Percentiles rank a stretch among this genome's conserved stretches.
These are phyloP conservation scores for Ostrea edulis DNA, from an alignment of 1,140 invertebrate genomes.

Conservation along the genomic window DNA sequence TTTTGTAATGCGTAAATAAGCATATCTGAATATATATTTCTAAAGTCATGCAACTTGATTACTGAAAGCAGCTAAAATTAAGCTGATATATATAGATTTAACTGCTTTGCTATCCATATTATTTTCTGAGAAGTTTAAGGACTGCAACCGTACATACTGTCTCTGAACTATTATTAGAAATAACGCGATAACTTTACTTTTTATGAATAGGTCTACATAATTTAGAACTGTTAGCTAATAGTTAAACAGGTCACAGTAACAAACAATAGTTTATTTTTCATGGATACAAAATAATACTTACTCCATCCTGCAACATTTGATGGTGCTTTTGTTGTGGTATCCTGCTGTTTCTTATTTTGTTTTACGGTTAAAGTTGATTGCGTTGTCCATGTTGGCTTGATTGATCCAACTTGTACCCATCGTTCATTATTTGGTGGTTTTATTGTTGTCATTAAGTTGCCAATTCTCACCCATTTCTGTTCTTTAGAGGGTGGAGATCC, in stretches of 20 bases:
- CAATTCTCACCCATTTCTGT: constrained; percentile 6
- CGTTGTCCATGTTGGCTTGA: constrained; percentile 16
- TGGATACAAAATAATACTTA: neutral
- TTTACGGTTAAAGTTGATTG: constrained; percentile 5
- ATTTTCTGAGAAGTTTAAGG: neutral
- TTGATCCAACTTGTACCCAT: constrained; percentile 36
- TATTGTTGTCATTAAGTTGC: constrained; percentile 8
- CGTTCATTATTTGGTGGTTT: constrained; percentile 15
- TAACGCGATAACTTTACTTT: neutral
- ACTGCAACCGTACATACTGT: neutral
- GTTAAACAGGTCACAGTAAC: neutral
- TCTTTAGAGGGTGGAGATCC: neutral
- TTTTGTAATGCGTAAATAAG: neutral
- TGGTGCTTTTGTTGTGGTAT: neutral
- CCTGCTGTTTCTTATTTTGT: constrained; percentile 21
- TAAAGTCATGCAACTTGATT: constrained; percentile 13
- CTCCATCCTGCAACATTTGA: constrained; percentile 11
- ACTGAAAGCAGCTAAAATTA: neutral
- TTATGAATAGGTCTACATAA: no score
- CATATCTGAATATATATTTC: constrained; percentile 20
- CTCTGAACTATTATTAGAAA: neutral
- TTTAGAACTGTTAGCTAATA: no score
- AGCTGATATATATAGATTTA: neutral
- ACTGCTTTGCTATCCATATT: neutral
- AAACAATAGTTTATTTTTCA: neutral